Conservation (phyloP, 2,113 vertebrate genomes). For the Leucopsar rothschildi region DNA sequence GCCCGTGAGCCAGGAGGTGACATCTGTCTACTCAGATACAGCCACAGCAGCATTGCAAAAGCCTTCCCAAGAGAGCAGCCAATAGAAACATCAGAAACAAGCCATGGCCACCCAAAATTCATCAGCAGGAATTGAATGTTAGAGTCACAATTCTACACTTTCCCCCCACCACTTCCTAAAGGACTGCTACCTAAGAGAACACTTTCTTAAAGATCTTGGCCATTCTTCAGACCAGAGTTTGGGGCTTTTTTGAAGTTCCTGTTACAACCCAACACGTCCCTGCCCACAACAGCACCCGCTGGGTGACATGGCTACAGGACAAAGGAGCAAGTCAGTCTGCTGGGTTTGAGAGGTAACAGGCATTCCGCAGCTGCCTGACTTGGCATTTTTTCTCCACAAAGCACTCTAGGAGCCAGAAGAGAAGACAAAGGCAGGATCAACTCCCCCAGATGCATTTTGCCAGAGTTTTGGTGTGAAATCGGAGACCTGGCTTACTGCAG, state of each 20-base stretch:
- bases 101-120: fast-evolving
- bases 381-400: background rate
- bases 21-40: background rate
- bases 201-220: background rate
- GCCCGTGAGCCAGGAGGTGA: fast-evolving
- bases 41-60: background rate
- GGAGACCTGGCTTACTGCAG: background rate
- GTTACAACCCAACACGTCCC: fast-evolving
- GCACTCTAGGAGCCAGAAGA: background rate
- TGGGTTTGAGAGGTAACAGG: background rate
- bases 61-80: background rate
- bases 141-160: background rate
- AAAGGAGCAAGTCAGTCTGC: background rate
- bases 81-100: background rate
- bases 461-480: background rate
- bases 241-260: background rate
- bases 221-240: background rate
- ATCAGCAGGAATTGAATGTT: background rate
- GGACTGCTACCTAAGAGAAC: background rate
- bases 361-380: background rate
- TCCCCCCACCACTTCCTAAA: background rate
- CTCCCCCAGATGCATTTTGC: background rate
- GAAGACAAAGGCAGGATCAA: background rate
- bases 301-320: background rate
- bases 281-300: fast-evolving